These are phyloP conservation scores for Nemotelus pantherinus DNA, from an alignment of 2,888 invertebrate species.

Conservation along the genomic window DNA sequence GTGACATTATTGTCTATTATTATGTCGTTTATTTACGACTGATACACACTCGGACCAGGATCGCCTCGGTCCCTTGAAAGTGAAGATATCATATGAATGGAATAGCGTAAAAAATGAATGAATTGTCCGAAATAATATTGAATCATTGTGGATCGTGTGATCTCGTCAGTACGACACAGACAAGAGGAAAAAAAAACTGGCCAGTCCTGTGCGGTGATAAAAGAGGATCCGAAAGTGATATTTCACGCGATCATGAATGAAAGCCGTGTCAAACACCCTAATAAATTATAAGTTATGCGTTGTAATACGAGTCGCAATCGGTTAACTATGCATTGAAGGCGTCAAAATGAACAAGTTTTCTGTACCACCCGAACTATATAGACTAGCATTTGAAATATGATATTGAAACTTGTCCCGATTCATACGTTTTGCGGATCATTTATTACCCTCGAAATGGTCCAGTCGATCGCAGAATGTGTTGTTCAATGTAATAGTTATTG, in stretches of 20 bases:
- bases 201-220: not conserved
- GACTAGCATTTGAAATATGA: conserved; percentile 19
- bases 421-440: conserved; percentile 37
- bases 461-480: not conserved
- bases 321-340: conserved; percentile 27
- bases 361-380: not conserved
- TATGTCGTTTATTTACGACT: conserved; percentile 25
- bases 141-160: not conserved
- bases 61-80: not conserved
- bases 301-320: conserved; percentile 31
- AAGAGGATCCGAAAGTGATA: conserved; percentile 2
- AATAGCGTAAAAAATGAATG: conserved; percentile 24
- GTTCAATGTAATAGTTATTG: too few species aligned
- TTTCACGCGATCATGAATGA: conserved; percentile 23
- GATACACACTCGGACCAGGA: not conserved
- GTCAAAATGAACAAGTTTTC: conserved; percentile 19
- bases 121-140: not conserved
- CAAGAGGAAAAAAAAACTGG: conserved; percentile 4
- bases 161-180: not conserved
- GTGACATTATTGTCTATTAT: conserved; percentile 32
- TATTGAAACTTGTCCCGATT: conserved; percentile 9
- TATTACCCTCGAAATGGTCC: not conserved
- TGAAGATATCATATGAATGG: conserved; percentile 5
- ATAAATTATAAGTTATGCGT: conserved; percentile 23
- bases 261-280: conserved; percentile 16